Evolutionary conservation across 2,888 invertebrate genomes (phyloP).

Genomic region (Andrena trimmerana): DNA sequence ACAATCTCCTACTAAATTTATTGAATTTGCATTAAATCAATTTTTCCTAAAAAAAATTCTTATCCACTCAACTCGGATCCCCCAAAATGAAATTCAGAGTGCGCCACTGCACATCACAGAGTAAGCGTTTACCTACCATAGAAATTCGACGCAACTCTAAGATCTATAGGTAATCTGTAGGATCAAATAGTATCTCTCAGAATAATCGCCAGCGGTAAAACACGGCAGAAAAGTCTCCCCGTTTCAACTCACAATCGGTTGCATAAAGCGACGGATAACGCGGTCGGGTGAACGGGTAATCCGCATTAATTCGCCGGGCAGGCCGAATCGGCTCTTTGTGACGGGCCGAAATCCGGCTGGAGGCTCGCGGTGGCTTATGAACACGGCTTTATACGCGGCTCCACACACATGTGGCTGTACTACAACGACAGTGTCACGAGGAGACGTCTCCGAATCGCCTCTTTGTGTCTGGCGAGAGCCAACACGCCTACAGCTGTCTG

Average conservation of each 20-base stretch:
- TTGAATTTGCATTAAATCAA: too few relatives aligned
- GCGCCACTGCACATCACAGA: too few relatives aligned
- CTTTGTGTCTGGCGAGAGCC: constrained; percentile 74
- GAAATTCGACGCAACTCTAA: background rate
- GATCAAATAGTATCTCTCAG: too few relatives aligned
- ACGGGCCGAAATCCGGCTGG: constrained; percentile 48
- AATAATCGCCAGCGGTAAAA: too few relatives aligned
- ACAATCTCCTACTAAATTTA: too few relatives aligned
- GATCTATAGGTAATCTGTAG: too few relatives aligned
- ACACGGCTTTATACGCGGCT: constrained; percentile 20
- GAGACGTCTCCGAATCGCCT: constrained; percentile 73
- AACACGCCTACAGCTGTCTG: constrained; percentile 73
- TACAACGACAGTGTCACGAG: constrained; percentile 57
- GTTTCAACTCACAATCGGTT: background rate
- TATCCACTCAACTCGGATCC: too few relatives aligned
- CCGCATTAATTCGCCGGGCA: background rate
- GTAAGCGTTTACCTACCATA: background rate
- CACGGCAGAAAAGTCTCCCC: too few relatives aligned
- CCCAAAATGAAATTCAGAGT: too few relatives aligned
- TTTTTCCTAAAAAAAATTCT: too few relatives aligned
- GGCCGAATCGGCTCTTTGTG: constrained; percentile 14
- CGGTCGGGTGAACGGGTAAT: background rate
- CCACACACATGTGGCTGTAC: constrained; percentile 8
- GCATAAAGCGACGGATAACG: background rate
- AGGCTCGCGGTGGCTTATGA: constrained; percentile 44